Evolutionary conservation across 2,797 vertebrate species (phyloP), one percentile per base, ranked within the genome.

Genomic region (Luscinia luscinia): DNA sequence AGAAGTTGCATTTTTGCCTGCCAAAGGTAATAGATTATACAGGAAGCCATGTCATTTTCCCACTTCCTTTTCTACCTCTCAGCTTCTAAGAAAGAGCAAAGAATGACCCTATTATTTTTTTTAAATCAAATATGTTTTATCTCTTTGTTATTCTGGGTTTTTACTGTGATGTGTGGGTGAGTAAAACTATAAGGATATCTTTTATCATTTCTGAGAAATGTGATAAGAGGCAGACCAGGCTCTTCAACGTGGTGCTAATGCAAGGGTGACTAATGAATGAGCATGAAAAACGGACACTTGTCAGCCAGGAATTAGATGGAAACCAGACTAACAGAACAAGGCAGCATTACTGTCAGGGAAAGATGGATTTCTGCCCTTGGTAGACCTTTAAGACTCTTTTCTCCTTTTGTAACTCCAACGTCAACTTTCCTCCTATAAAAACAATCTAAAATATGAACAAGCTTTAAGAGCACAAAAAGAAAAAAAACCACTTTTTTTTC

Each of bases 241-340:
- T 36, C 83, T 97, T 87, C 70, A 96, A 91, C 81, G 75, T 78
- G 95, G 84, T 74, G 87, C 52, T 97, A 97, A 97, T 79, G 90
- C 70, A 94, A 77, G 84, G 81, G 80, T 97, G 95, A 98, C 73
- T 84, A 98, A 97, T 97, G 96, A 97, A 96, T 90, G 95, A 95
- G 93, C 79, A 96, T 93, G 95, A 96, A 97, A 97, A 98, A 96
- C 10, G 26, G 97, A 96, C 95, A 96, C 89, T 97, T 96, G 95
- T 97, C 97, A 96, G 83, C 66, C 86, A 95, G 88, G 94, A 96
- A 97, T 97, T 96, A 96, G 95, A 97, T 93, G 95, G 95, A 97
- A 97, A 97, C 92, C 94, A 96, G 94, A 95, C 0, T 5, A 89
- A 95, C 80, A 84, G 89, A 97, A 92, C 93, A 97, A 96, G 79